Evolutionary conservation across 2,888 invertebrate species (phyloP).

Genomic region (Thereva unica): DNA sequence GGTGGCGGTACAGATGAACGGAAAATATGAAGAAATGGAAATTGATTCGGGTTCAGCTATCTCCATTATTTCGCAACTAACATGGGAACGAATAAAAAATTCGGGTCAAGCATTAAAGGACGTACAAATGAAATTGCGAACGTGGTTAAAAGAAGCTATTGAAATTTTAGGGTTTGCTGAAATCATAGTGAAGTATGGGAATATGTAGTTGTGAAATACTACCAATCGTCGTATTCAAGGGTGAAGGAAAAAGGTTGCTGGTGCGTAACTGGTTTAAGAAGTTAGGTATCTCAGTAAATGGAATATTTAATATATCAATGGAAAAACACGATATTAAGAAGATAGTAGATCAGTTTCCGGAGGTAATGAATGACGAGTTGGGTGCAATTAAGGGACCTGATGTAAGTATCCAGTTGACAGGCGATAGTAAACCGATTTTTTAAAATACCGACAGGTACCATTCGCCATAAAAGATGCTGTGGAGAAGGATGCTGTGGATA

Average conservation of each 20-base stretch:
- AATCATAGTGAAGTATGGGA: constrained; percentile 32
- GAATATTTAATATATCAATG: constrained; percentile 29
- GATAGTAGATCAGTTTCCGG: constrained; percentile 26
- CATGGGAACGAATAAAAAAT: too few relatives aligned
- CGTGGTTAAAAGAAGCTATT: not conserved
- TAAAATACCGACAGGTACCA: constrained; percentile 12
- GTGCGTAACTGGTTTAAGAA: constrained; percentile 39
- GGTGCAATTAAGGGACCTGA: constrained; percentile 34
- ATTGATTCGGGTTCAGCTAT: too few relatives aligned
- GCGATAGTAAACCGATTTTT: constrained; percentile 4
- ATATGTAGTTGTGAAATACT: constrained; percentile 14
- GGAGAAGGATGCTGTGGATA: too few relatives aligned
- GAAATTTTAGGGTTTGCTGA: constrained; percentile 31
- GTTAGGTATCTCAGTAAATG: constrained; percentile 39
- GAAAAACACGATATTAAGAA: constrained; percentile 8
- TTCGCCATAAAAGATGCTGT: too few relatives aligned
- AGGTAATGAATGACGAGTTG: constrained; percentile 36
- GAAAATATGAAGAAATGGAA: too few relatives aligned
- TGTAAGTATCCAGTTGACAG: constrained; percentile 23
- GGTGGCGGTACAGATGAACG: too few relatives aligned
- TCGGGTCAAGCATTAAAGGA: too few relatives aligned
- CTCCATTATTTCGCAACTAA: too few relatives aligned
- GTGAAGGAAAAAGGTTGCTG: constrained; percentile 33
- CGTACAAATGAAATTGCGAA: not conserved
- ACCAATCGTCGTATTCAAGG: constrained; percentile 39